Percentiles rank a stretch among this genome's conserved stretches.
These are phyloP conservation scores for Steromphala cineraria DNA, from an alignment of 2,888 invertebrate genomes.

Conservation along the genomic window DNA sequence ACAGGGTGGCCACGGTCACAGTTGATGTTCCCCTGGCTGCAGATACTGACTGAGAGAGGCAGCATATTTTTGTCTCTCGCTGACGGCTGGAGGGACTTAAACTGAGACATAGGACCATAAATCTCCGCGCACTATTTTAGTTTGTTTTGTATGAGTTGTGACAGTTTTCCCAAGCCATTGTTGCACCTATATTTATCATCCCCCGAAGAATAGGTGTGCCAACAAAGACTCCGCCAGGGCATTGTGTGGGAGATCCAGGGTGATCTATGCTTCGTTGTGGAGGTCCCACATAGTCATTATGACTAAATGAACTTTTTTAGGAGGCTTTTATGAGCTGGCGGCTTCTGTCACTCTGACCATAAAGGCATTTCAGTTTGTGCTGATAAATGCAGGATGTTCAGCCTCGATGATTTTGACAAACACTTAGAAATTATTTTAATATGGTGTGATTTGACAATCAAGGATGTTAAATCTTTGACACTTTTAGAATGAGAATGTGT, in stretches of 20 bases:
- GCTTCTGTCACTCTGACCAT: not conserved
- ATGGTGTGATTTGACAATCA: constrained; percentile 1
- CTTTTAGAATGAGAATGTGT: not conserved
- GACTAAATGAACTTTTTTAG: constrained; percentile 22
- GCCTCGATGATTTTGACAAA: not conserved
- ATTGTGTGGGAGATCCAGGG: not conserved
- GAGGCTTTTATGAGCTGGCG: constrained; percentile 4
- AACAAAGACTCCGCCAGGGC: constrained; percentile 11
- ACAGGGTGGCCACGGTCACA: constrained; percentile 16
- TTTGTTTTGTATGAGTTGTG: constrained; percentile 30
- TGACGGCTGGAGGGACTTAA: constrained; percentile 14
- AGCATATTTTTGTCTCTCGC: not conserved
- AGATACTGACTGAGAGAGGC: constrained; percentile 9
- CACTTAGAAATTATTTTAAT: not conserved
- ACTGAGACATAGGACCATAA: constrained; percentile 21
- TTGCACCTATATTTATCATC: constrained; percentile 28
- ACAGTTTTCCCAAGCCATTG: constrained; percentile 27
- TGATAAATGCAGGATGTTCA: not conserved
- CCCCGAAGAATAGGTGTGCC: not conserved
- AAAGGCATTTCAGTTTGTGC: constrained; percentile 8
- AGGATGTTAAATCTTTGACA: not conserved
- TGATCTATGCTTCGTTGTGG: constrained; percentile 15
- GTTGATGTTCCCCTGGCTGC: not conserved
- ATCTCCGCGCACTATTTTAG: constrained; percentile 23
- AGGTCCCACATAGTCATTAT: constrained; percentile 12